A percentile compares a stretch with the other conserved stretches of the same genome.
These are phyloP conservation scores for Phortica magna DNA, from an alignment of 2,888 invertebrate genomes.

Conservation along the genomic window DNA sequence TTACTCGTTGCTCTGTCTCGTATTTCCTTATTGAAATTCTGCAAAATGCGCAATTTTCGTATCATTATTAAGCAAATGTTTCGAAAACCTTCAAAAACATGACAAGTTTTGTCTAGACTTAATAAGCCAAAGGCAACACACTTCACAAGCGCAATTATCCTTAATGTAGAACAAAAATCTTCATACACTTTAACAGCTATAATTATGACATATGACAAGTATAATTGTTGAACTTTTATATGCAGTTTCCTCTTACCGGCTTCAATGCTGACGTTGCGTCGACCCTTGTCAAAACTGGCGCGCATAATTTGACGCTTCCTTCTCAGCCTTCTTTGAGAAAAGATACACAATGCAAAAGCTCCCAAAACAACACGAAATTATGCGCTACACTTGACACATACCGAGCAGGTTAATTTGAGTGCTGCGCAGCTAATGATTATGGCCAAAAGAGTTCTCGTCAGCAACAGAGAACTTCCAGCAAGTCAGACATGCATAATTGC, in stretches of 20 bases:
- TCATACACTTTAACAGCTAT: constrained; percentile 38
- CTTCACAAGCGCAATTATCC: constrained; percentile 12
- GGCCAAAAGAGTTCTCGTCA: neutral
- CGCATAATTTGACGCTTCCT: constrained; percentile 35
- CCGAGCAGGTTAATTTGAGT: constrained; percentile 36
- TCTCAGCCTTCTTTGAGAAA: neutral
- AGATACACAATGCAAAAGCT: neutral
- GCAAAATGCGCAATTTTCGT: no score
- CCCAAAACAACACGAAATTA: constrained; percentile 16
- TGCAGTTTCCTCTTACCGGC: neutral
- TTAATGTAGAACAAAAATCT: neutral
- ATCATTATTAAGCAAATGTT: constrained; percentile 56
- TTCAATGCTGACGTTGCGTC: neutral
- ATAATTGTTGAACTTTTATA: constrained; percentile 27
- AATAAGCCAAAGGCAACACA: constrained; percentile 45
- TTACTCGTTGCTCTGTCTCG: no score
- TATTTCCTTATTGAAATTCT: no score
- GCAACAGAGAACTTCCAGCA: neutral
- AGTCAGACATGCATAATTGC: neutral
- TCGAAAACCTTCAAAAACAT: constrained; percentile 51
- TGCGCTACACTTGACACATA: constrained; percentile 60
- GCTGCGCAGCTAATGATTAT: neutral
- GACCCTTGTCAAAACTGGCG: constrained; percentile 33
- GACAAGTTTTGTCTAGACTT: constrained; percentile 63
- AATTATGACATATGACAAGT: constrained; percentile 67